Conservation (phyloP, 2,113 vertebrate genomes). For the Pygoscelis antarcticus region DNA sequence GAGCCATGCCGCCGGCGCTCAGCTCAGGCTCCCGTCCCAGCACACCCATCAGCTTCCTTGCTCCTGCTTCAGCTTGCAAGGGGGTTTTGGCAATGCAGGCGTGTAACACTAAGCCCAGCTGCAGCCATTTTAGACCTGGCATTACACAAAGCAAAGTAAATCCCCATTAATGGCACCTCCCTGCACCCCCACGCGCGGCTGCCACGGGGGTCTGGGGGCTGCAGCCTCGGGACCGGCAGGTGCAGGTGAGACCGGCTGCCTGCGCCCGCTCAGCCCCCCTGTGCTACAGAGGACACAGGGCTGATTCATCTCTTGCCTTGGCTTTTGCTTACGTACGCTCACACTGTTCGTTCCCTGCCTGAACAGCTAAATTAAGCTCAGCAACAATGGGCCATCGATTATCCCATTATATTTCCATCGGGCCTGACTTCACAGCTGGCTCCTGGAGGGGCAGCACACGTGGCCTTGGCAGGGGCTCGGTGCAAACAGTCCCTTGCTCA, state of each 20-base stretch:
- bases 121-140: not conserved
- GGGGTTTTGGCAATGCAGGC: not conserved
- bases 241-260: not conserved
- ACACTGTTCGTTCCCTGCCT: not conserved
- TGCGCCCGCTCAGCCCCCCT: not conserved
- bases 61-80: not conserved
- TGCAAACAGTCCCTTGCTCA: not conserved
- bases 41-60: not conserved
- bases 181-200: fast-evolving
- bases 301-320: slow-evolving; percentile 28
- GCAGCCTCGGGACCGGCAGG: not conserved
- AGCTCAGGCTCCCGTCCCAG: not conserved
- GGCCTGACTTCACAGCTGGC: not conserved
- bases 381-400: slow-evolving; percentile 65
- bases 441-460: not conserved
- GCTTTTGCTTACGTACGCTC: not conserved
- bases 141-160: not conserved
- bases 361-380: slow-evolving; percentile 47
- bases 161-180: not conserved
- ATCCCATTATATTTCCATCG: slow-evolving; percentile 43
- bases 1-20: fast-evolving
- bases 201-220: not conserved
- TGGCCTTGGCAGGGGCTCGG: not conserved
- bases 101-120: not conserved
- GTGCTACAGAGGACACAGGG: not conserved